These are phyloP conservation scores for Drosophila parvula DNA, from an alignment of 1,140 invertebrate species.

Conservation along the genomic window DNA sequence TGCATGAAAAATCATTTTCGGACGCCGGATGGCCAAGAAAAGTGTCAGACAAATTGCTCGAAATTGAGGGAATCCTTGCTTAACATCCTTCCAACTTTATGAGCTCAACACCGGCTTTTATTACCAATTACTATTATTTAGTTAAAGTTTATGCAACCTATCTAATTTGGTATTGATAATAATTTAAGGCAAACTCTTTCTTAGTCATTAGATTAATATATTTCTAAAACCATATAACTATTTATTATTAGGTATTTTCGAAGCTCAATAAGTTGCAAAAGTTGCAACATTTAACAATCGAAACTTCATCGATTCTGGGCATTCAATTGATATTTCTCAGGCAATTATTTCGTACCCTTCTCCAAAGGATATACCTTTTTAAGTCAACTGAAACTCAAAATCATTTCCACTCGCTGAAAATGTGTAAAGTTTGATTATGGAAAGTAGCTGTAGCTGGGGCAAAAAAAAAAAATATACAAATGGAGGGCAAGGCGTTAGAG, in stretches of 20 bases:
- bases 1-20: constrained; percentile 70
- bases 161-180: background rate
- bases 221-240: no score
- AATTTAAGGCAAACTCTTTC: no score
- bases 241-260: no score
- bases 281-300: background rate
- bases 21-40: constrained; percentile 42
- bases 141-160: background rate
- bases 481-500: constrained; percentile 12
- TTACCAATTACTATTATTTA: constrained; percentile 6
- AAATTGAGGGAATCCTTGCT: constrained; percentile 39
- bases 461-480: background rate
- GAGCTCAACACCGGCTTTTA: background rate
- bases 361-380: background rate
- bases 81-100: background rate
- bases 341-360: background rate
- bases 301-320: background rate
- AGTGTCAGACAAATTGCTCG: constrained; percentile 49
- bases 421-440: constrained; percentile 77
- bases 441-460: constrained; percentile 12
- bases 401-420: constrained; percentile 68
- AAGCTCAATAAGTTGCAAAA: no score
- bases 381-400: constrained; percentile 21
- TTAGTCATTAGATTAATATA: no score
- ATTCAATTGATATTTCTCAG: background rate